Evolutionary conservation across 2,113 vertebrate genomes (phyloP).

Genomic region (Tetraodon nigroviridis): DNA sequence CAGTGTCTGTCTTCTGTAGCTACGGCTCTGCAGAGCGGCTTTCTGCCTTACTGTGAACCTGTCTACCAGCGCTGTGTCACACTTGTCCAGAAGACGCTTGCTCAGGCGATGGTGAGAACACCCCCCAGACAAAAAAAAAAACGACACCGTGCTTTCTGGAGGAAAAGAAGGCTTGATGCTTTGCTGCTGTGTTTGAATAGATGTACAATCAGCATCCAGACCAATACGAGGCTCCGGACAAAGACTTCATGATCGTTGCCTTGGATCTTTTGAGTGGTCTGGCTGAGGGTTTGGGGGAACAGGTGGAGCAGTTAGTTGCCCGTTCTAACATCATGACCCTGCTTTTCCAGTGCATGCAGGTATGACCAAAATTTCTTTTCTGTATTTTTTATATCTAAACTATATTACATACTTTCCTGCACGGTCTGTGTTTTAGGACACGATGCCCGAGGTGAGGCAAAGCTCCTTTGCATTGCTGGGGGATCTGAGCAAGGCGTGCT

Average conservation of each 20-base stretch:
- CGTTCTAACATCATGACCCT: slow-evolving; percentile 94
- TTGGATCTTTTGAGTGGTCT: slow-evolving; percentile 91
- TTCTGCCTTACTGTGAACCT: slow-evolving; percentile 91
- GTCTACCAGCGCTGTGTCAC: slow-evolving; percentile 96
- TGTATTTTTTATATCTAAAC: not conserved
- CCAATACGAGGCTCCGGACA: slow-evolving; percentile 93
- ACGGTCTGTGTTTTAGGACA: slow-evolving; percentile 74
- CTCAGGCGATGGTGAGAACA: slow-evolving; percentile 88
- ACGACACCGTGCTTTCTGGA: not conserved
- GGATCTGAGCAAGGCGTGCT: slow-evolving; percentile 93
- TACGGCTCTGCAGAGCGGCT: slow-evolving; percentile 90
- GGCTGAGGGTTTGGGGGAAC: slow-evolving; percentile 86
- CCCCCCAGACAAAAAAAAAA: not conserved
- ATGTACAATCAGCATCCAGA: slow-evolving; percentile 96
- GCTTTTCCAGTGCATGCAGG: slow-evolving; percentile 97
- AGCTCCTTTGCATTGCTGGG: slow-evolving; percentile 92
- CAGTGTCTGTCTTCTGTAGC: slow-evolving; percentile 91
- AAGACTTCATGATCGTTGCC: slow-evolving; percentile 97
- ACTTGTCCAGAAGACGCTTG: slow-evolving; percentile 90
- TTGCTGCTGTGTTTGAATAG: slow-evolving; percentile 50
- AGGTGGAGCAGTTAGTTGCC: slow-evolving; percentile 90
- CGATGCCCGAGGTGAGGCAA: slow-evolving; percentile 93
- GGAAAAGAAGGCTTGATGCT: not conserved
- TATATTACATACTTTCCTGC: not conserved
- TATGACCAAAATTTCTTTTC: slow-evolving; percentile 24